phyloP scores from a whole-genome alignment of 2,888 invertebrate species.

The Eupithecia insigniata region DNA sequence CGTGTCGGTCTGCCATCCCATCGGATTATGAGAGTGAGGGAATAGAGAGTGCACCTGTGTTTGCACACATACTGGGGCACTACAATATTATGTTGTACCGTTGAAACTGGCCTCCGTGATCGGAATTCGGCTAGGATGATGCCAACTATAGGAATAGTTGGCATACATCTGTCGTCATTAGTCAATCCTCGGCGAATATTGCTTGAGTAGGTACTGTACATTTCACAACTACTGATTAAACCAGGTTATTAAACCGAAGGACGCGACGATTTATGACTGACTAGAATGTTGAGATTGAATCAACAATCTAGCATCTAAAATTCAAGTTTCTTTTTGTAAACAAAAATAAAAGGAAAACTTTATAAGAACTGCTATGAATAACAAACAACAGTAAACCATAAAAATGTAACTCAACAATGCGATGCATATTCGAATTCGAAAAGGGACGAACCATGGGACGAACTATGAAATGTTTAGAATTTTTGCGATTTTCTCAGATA shows the following conservation, averaged over 20 bases:
- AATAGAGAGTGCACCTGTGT: no score
- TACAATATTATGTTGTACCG: no score
- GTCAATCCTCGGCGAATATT: constrained; percentile 40
- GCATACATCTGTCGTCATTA: constrained; percentile 44
- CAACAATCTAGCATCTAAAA: neutral
- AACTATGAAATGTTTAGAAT: neutral
- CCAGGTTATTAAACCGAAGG: constrained; percentile 51
- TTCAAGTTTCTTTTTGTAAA: neutral
- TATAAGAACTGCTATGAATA: neutral
- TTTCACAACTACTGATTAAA: constrained; percentile 43
- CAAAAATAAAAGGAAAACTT: neutral
- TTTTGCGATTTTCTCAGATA: no score
- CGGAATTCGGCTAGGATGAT: no score
- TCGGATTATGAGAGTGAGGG: no score
- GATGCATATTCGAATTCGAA: neutral
- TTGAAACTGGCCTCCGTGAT: no score
- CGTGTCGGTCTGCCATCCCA: no score
- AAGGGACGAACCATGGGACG: neutral
- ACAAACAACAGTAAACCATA: neutral
- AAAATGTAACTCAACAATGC: no score
- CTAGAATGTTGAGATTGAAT: constrained; percentile 11
- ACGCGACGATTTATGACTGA: constrained; percentile 48
- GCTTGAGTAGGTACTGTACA: constrained; percentile 36
- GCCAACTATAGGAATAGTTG: no score
- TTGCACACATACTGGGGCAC: no score